A percentile compares a stretch with the other conserved stretches of the same genome.
phyloP scores from a whole-genome alignment of 2,888 invertebrate genomes.

The Pachymerium ferrugineum region DNA sequence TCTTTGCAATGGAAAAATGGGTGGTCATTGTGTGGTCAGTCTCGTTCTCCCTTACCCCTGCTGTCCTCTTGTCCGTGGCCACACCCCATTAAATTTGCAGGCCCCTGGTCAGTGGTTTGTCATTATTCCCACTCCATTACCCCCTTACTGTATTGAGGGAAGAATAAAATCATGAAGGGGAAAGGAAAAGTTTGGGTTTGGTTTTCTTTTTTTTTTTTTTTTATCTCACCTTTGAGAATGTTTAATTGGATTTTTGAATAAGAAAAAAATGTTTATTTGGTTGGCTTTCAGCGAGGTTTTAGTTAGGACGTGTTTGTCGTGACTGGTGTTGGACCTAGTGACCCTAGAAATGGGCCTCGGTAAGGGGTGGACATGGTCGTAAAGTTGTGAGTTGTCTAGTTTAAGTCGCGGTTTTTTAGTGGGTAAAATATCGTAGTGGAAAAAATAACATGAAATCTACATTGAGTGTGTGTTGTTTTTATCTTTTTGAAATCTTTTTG shows the following conservation, averaged over 20 bases:
- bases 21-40: conserved; percentile 3
- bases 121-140: conserved; percentile 11
- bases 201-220: not conserved
- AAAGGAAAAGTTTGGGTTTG: not conserved
- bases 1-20: conserved; percentile 13
- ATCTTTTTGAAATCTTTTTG: conserved; percentile 12
- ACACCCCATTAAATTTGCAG: conserved; percentile 17
- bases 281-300: not conserved
- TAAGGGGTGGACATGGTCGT: conserved; percentile 27
- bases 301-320: conserved; percentile 1
- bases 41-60: not conserved
- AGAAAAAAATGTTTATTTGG: not conserved
- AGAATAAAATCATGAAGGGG: not conserved
- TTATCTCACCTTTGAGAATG: too few species aligned
- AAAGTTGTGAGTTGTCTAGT: conserved; percentile 5
- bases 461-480: conserved; percentile 19
- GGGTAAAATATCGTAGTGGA: conserved; percentile 9
- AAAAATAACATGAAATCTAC: conserved; percentile 27
- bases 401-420: conserved; percentile 11
- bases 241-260: conserved; percentile 19
- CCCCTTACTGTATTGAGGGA: not conserved
- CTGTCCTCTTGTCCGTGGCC: conserved; percentile 15
- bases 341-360: conserved; percentile 23
- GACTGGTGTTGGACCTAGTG: conserved; percentile 16
- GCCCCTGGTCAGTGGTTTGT: conserved; percentile 20